Base-by-base conservation (phyloP, 1,140 invertebrate genomes). In the Drosophila ercepeae region DNA sequence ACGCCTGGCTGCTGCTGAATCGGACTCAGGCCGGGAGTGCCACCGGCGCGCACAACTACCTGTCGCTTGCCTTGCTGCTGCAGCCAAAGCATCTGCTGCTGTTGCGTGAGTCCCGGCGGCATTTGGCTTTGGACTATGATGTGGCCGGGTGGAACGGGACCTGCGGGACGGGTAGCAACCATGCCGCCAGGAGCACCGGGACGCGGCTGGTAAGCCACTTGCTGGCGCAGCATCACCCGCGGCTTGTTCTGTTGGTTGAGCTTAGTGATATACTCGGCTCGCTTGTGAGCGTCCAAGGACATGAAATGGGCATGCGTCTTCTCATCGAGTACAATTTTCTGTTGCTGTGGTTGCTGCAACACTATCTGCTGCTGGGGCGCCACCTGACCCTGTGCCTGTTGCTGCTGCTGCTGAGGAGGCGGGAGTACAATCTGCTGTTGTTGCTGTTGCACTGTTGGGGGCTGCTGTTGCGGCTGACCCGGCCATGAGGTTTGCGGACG, bases 301-400 rank as follows among this genome's bases (percentile, higher is more conserved):
- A 97, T 95, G 21, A 96, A 90, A 67, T 97, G 95, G n/a, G 95
- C 95, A 79, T 96, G 95, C 3, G 95, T 96, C 67, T 96, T 95
- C 4, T 95, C 95, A 82, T 96, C 96, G 52, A 96, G 90, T 48
- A 95, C 95, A 51, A 96, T 97, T 29, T 95, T 92, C 71, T 96
- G 95, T 49, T 94, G 90, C 14, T 93, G 92, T 2, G 91, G 93
- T 44, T 92, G 92, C 34, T 90, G 91, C 25, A 88, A 86, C 25
- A 68, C 18, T 16, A 75, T 16, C n/a, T 60, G 54, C 0, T 92
- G 76, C 54, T 93, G 92, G 19, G 93, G 93, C 39, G 39, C 39
- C 16, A 42, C 39, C 14, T 16, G 39, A 18, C 39, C 39, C 9
- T 65, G 63, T 4, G 23, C 5, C n/a, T 45, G 27, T n/a, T 63